Base-by-base conservation (phyloP, 1,140 invertebrate genomes). In the Pseudoatta argentina region DNA sequence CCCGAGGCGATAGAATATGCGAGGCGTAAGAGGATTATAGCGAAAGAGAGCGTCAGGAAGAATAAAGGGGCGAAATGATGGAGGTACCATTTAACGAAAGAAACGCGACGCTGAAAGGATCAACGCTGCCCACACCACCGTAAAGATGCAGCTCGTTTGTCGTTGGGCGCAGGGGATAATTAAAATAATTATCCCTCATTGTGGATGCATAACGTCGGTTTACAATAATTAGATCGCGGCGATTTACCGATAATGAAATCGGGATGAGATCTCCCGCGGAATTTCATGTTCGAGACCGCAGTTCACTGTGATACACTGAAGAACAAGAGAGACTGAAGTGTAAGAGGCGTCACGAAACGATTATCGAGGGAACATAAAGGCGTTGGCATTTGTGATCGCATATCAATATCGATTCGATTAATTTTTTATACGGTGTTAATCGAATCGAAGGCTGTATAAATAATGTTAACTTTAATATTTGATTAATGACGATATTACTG, bases 141-240 rank as follows among this genome's bases (percentile, higher is more conserved):
- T 69, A 21, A 67, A 59, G 59, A 21, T 79, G 75, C n/a, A 51
- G 53, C 75, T 86, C 87, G 73, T 88, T 88, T 88, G 82, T 89
- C 55, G 59, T 27, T 2, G 21, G n/a, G 16, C 27, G 39, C 30
- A 10, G 8, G 30, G 27, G 61, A 85, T 90, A 90, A 90, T 89
- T 90, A 87, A 89, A 89, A 85, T 48, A 79, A 89, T 87, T 85
- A 63, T 88, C 79, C 63, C 55, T 86, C 75, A 57, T 63, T 44
- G 44, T 57, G 39, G 16, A 57, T 48, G 67, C 48, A 61, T 66
- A 27, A 61, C 66, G 64, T n/a, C 53, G 59, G 21, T 71, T 67
- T 57, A 66, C 48, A 53, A 59, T 44, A 55, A 73, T 69, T 86
- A 79, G 78, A 77, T 72, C 79, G 69, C 53, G 81, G 55, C 69